Evolutionary conservation across 2,888 invertebrate species (phyloP).

Genomic region (Agrenia bidenticulata): DNA sequence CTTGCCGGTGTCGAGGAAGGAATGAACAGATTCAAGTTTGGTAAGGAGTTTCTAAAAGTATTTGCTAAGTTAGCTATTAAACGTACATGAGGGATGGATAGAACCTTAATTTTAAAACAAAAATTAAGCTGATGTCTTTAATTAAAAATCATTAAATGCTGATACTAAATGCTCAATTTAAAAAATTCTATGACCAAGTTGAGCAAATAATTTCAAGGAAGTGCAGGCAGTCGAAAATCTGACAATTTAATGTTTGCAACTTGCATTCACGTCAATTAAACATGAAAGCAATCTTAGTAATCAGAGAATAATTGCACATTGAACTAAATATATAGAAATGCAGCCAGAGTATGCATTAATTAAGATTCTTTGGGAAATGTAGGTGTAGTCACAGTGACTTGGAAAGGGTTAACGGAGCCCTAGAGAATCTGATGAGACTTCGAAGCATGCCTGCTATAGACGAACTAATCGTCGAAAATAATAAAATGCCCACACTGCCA

Average conservation of each 20-base stretch:
- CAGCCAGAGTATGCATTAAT: too few relatives aligned
- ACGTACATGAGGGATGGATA: not conserved
- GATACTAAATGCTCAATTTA: too few relatives aligned
- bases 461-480: conserved; percentile 83
- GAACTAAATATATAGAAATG: too few relatives aligned
- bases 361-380: too few relatives aligned
- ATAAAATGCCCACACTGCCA: conserved; percentile 79
- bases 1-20: conserved; percentile 77
- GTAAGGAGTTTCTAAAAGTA: conserved; percentile 61
- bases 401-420: conserved; percentile 52
- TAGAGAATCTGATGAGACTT: conserved; percentile 52
- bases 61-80: not conserved
- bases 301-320: too few relatives aligned
- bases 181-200: too few relatives aligned
- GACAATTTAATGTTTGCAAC: too few relatives aligned
- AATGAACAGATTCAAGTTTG: conserved; percentile 82
- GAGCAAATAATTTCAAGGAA: not conserved
- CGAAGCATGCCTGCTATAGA: conserved; percentile 64
- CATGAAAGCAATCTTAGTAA: too few relatives aligned
- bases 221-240: not conserved
- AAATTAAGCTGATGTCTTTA: too few relatives aligned
- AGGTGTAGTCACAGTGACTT: conserved; percentile 93
- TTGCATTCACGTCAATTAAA: too few relatives aligned
- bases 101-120: not conserved
- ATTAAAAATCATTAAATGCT: too few relatives aligned